Base-by-base conservation (phyloP, 1,140 invertebrate species). In the Drosophila miranda region DNA sequence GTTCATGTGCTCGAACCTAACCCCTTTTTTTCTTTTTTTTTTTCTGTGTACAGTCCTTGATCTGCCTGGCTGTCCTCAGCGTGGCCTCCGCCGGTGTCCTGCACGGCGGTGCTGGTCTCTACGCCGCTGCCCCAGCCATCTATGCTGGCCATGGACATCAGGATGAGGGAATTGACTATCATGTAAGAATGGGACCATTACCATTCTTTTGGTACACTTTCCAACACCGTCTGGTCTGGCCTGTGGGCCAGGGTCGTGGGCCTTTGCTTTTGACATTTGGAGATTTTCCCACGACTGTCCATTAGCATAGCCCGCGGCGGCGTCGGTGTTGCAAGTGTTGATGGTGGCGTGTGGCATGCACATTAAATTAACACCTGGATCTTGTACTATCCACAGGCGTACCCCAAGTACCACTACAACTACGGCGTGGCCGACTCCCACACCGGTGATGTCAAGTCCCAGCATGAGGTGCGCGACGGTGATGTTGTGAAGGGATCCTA, bases 361-460 rank as follows among this genome's bases (percentile, higher is more conserved):
- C 76, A 64, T 59, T 48, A 78, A 62, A 78, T 73, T 74, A 63
- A 67, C 66, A 73, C 59, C 54, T 53, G 41, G 14, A 9, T 23
- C 21, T 19, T 6, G 2, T 26, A 23, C 21, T 52, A 51, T 55
- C 30, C 52, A 8, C 53, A 93, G 92, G 81, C 91, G 11, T 91
- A 93, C 54, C 92, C 92, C 57, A 93, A 91, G 72, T 93, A 93
- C 61, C 91, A 92, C 44, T 93, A 92, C 78, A 92, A 93, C 73
- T 93, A 93, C 58, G 92, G 92, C 3, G 90, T 91, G 41, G 90
- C 91, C 60, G 92, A 93, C 74, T 90, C 90, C 13, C 92, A 92
- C 80, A 94, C 93, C 34, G 94, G 93, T 1, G 93, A 94, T 81
- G 92, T 93, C 3, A 94, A 94, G 89, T 92, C 92, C 4, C 94